Conservation (phyloP, 2,888 invertebrate genomes). For the Eucriotettix oculatus region DNA sequence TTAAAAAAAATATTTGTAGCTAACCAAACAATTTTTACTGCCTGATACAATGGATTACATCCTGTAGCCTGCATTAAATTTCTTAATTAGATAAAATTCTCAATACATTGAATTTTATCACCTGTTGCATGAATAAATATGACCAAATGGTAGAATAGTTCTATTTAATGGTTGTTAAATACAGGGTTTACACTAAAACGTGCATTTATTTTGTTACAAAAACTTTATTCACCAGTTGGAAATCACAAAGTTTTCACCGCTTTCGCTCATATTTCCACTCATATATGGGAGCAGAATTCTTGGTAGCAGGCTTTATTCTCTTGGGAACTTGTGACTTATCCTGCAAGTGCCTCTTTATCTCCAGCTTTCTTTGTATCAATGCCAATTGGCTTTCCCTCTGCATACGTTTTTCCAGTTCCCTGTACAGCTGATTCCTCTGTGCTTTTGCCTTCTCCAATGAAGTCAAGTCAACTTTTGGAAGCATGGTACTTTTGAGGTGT, state of each 20-base stretch:
- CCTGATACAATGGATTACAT: no score
- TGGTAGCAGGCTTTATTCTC: conserved; percentile 42
- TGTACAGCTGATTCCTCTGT: conserved; percentile 46
- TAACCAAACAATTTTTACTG: no score
- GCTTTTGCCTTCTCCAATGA: conserved; percentile 34
- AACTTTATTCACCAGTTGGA: no score
- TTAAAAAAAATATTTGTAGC: no score
- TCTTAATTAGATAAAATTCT: no score
- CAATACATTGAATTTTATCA: no score
- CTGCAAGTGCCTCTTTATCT: conserved; percentile 49
- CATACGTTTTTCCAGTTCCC: conserved; percentile 57
- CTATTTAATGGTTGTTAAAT: no score
- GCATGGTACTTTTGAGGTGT: conserved; percentile 11
- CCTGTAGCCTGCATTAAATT: no score
- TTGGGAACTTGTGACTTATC: conserved; percentile 39
- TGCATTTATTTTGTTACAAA: no score
- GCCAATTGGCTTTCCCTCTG: conserved; percentile 59
- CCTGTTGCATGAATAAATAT: no score
- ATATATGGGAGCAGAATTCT: conserved; percentile 54
- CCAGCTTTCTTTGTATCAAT: conserved; percentile 62
- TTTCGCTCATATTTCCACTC: conserved; percentile 70
- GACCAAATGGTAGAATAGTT: no score
- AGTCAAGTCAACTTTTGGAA: conserved; percentile 17
- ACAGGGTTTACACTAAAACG: no score
- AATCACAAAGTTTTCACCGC: conserved; percentile 30